Evolutionary conservation across 2,888 invertebrate species (phyloP).

Genomic region (Heliconius hortense): DNA sequence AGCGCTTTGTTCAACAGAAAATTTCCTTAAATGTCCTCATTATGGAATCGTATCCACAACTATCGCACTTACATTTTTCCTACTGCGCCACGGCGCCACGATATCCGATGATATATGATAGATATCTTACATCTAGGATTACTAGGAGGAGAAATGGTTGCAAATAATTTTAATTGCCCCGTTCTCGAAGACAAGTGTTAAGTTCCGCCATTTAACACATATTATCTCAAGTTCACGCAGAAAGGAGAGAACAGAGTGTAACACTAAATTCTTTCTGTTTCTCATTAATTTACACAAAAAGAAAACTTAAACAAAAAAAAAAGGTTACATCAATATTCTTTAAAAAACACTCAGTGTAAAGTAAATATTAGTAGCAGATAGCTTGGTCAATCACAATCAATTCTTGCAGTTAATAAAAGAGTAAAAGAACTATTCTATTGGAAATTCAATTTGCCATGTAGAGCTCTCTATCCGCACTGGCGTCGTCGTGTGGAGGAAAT

Average conservation of each 20-base stretch:
- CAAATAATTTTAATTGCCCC: neutral
- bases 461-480: conserved; percentile 40
- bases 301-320: neutral
- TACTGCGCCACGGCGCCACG: too few relatives aligned
- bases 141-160: neutral
- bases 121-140: too few relatives aligned
- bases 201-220: neutral
- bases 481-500: conserved; percentile 21
- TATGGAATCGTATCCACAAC: too few relatives aligned
- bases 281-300: too few relatives aligned
- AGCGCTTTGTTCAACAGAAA: too few relatives aligned
- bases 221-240: neutral
- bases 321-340: neutral
- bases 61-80: too few relatives aligned
- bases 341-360: neutral
- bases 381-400: conserved; percentile 27
- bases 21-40: too few relatives aligned
- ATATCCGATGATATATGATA: too few relatives aligned
- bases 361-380: conserved; percentile 5
- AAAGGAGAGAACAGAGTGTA: too few relatives aligned
- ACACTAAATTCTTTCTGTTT: too few relatives aligned
- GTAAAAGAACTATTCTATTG: conserved; percentile 51
- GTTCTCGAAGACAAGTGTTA: neutral
- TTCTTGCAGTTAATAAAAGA: conserved; percentile 33
- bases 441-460: conserved; percentile 58